phyloP scores from a whole-genome alignment of 2,797 vertebrate species.

The Micrastur ruficollis region DNA sequence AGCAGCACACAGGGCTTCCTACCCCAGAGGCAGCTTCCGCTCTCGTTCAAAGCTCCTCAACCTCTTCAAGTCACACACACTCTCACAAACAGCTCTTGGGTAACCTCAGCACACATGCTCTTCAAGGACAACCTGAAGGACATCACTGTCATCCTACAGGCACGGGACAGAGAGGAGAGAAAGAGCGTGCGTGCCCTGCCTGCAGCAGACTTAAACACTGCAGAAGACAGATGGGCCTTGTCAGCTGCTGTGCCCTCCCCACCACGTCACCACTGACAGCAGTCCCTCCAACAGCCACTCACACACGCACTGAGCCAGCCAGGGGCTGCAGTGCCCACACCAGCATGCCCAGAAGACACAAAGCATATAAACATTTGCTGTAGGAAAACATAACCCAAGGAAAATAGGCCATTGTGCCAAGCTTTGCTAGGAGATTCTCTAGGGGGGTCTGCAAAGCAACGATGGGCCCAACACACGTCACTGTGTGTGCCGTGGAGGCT shows the following conservation, averaged over 20 bases:
- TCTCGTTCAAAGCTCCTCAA: not conserved
- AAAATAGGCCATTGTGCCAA: not conserved
- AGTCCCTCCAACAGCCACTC: not conserved
- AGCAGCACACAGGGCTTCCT: not conserved
- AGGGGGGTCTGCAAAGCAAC: accelerated
- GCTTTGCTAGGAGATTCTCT: not conserved
- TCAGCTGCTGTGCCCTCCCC: not conserved
- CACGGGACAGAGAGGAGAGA: not conserved
- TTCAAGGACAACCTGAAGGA: not conserved
- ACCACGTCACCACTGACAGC: not conserved
- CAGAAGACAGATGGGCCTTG: not conserved
- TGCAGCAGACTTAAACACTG: not conserved
- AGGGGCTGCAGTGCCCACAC: not conserved
- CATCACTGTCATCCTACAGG: not conserved
- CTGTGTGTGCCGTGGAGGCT: accelerated
- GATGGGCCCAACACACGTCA: not conserved
- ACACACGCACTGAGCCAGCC: not conserved
- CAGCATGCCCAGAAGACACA: not conserved
- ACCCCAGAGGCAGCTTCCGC: not conserved
- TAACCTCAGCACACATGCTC: not conserved
- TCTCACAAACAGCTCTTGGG: not conserved
- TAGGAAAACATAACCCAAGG: not conserved
- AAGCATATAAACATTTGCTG: not conserved
- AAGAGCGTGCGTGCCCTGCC: not conserved
- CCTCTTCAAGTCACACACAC: not conserved